Percentiles rank a stretch among this genome's conserved stretches.
phyloP scores from a whole-genome alignment of 2,888 invertebrate genomes.

The Cinara cedri region DNA sequence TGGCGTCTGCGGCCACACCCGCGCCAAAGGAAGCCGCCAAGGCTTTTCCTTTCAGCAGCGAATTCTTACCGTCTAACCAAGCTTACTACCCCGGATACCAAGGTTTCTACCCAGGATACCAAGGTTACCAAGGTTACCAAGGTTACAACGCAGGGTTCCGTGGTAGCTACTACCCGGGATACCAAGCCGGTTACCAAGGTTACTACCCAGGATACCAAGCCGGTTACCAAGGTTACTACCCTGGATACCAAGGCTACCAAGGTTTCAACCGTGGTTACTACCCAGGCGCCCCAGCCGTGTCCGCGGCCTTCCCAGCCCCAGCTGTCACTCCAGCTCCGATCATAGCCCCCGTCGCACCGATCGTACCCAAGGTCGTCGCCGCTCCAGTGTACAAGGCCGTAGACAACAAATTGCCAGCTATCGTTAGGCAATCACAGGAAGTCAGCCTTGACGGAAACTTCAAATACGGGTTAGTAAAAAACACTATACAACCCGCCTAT shows the following conservation, averaged over 20 bases:
- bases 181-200: not conserved
- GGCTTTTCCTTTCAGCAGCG: slow-evolving; percentile 9
- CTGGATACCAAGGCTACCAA: slow-evolving; percentile 36
- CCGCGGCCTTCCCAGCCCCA: not conserved
- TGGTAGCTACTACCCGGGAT: slow-evolving; percentile 30
- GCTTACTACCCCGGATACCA: slow-evolving; percentile 21
- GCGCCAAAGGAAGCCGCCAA: slow-evolving; percentile 27
- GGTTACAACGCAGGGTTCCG: too few species aligned
- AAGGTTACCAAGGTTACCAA: slow-evolving; percentile 25
- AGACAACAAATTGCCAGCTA: slow-evolving; percentile 62
- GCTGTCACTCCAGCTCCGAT: slow-evolving; percentile 2
- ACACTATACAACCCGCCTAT: slow-evolving; percentile 61
- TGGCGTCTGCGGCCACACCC: slow-evolving; percentile 23
- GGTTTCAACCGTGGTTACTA: slow-evolving; percentile 47
- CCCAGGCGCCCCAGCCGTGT: not conserved
- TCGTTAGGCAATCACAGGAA: slow-evolving; percentile 64
- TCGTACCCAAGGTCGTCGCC: not conserved
- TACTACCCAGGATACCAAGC: slow-evolving; percentile 39
- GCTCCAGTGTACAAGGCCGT: slow-evolving; percentile 39
- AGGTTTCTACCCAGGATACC: slow-evolving; percentile 35
- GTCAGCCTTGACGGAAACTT: slow-evolving; percentile 67
- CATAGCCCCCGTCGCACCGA: slow-evolving; percentile 5
- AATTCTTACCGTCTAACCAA: slow-evolving; percentile 20
- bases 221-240: slow-evolving; percentile 35
- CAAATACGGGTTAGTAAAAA: slow-evolving; percentile 67